Evolutionary conservation across 2,888 invertebrate species (phyloP).

Genomic region (Selenia dentaria): DNA sequence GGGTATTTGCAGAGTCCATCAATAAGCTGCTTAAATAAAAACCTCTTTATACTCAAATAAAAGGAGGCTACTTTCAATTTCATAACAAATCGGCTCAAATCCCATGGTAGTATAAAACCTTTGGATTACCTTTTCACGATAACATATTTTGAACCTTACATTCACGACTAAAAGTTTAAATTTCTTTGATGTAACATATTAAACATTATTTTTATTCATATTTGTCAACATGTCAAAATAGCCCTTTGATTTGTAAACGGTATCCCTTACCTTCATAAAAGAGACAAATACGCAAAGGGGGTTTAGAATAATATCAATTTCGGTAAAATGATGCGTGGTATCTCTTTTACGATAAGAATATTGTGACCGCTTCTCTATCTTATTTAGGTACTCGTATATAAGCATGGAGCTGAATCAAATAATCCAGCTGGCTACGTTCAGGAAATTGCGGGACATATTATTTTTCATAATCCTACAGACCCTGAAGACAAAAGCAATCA

Average conservation of each 20-base stretch:
- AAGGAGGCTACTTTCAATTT: conserved; percentile 58
- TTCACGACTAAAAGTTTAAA: conserved; percentile 18
- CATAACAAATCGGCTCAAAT: conserved; percentile 71
- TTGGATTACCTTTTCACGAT: conserved; percentile 39
- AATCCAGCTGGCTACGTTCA: no score
- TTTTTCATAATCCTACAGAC: no score
- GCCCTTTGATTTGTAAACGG: conserved; percentile 73
- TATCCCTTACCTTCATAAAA: conserved; percentile 57
- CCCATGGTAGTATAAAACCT: conserved; percentile 69
- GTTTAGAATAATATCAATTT: conserved; percentile 60
- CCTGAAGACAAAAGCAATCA: no score
- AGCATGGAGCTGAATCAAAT: no score
- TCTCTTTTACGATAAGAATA: no score
- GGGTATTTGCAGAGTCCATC: conserved; percentile 38
- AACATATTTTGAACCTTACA: conserved; percentile 23
- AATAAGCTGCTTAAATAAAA: conserved; percentile 51
- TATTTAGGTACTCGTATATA: no score
- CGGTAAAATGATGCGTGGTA: conserved; percentile 48
- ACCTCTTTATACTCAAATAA: conserved; percentile 40
- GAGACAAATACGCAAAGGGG: conserved; percentile 29
- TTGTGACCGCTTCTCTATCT: no score
- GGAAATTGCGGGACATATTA: no score
- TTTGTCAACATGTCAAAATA: conserved; percentile 80
- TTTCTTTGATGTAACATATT: conserved; percentile 23
- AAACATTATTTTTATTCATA: conserved; percentile 67